These are phyloP conservation scores for Montipora capricornis DNA, from an alignment of 64 coral and sea anemone species.

Conservation along the genomic window DNA sequence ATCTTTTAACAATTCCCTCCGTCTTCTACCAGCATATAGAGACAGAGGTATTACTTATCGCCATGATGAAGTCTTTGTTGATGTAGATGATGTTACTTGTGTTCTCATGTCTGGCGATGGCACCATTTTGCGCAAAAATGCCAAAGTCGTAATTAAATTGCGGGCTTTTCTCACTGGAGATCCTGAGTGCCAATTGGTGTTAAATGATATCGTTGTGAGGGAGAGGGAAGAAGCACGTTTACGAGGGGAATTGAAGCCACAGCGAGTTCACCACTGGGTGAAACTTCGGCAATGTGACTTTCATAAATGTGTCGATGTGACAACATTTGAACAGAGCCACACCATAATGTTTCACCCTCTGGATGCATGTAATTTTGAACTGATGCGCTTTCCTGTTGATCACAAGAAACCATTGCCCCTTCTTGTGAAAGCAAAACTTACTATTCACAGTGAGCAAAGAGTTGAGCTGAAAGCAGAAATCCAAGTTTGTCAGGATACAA, in stretches of 20 bases:
- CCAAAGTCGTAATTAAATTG: constrained; percentile 85
- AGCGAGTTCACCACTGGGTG: constrained; percentile 94
- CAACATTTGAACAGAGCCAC: constrained; percentile 78
- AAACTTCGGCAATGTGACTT: constrained; percentile 77
- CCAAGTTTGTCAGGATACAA: constrained; percentile 92
- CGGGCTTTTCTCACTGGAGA: constrained; percentile 95
- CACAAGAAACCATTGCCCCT: constrained; percentile 92
- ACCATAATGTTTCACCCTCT: constrained; percentile 93
- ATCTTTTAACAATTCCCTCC: constrained; percentile 79
- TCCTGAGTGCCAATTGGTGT: constrained; percentile 91
- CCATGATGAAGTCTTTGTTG: constrained; percentile 94
- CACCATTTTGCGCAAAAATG: constrained; percentile 78
- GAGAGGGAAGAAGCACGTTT: constrained; percentile 90
- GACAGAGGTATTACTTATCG: constrained; percentile 94
- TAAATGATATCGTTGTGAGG: constrained; percentile 88
- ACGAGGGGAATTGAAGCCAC: constrained; percentile 86
- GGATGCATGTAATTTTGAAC: constrained; percentile 99
- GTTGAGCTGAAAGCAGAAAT: constrained; percentile 95
- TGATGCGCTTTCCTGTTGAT: constrained; percentile 90
- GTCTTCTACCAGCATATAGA: constrained; percentile 89
- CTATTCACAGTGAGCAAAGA: constrained; percentile 83
- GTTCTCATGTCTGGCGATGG: constrained; percentile 83
- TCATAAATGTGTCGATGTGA: constrained; percentile 82
- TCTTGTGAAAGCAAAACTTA: constrained; percentile 74
- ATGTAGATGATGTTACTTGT: constrained; percentile 87